These are phyloP conservation scores for Panopea generosa DNA, from an alignment of 2,888 invertebrate genomes.

Conservation along the genomic window DNA sequence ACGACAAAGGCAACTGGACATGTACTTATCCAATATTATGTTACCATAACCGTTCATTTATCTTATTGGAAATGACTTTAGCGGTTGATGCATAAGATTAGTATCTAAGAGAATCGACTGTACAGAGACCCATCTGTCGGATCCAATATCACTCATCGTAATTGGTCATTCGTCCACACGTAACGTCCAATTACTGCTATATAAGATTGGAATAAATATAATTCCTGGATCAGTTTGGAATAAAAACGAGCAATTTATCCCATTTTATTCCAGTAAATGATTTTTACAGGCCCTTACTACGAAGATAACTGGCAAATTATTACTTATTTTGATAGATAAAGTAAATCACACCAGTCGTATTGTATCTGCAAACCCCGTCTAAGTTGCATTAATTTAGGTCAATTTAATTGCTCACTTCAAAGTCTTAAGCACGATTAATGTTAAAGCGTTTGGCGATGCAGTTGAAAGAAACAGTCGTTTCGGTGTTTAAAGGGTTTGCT, in stretches of 20 bases:
- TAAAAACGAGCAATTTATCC: too few species aligned
- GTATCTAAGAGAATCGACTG: neutral
- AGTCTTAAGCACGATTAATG: constrained; percentile 21
- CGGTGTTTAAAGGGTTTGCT: constrained; percentile 13
- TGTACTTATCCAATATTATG: constrained; percentile 39
- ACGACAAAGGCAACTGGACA: constrained; percentile 24
- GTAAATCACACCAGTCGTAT: too few species aligned
- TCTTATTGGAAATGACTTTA: neutral
- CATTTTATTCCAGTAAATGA: too few species aligned
- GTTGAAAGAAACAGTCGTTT: constrained; percentile 21
- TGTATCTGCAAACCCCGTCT: neutral
- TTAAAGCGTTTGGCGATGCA: constrained; percentile 17
- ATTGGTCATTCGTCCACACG: too few species aligned
- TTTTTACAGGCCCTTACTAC: too few species aligned
- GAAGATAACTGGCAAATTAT: too few species aligned
- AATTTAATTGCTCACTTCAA: constrained; percentile 11
- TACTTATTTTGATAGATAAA: too few species aligned
- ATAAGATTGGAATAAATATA: too few species aligned
- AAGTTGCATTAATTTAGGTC: neutral
- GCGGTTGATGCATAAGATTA: neutral
- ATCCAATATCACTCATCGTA: too few species aligned
- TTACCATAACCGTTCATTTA: constrained; percentile 17
- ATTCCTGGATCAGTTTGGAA: too few species aligned
- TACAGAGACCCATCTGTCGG: constrained; percentile 1
- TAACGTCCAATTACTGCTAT: too few species aligned